A percentile compares a stretch with the other conserved stretches of the same genome.
phyloP scores from a whole-genome alignment of 2,113 vertebrate species.

The Acrocephalus arundinaceus region DNA sequence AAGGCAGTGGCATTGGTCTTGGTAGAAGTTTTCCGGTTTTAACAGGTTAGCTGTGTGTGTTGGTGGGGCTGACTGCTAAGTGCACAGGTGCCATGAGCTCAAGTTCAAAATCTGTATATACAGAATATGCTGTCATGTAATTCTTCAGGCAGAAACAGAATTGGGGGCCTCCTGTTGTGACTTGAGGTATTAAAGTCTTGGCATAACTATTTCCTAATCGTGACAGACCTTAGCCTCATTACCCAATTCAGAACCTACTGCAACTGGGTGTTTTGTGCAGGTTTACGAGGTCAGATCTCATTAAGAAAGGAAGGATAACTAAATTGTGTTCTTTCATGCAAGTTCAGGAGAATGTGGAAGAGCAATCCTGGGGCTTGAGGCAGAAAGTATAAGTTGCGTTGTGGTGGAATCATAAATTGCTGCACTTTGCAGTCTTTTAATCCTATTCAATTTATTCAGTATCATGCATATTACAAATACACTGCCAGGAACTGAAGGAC shows the following conservation, averaged over 20 bases:
- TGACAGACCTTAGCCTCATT: neutral
- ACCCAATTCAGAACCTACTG: neutral
- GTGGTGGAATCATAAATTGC: neutral
- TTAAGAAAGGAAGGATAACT: neutral
- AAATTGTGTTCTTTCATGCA: neutral
- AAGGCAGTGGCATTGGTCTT: neutral
- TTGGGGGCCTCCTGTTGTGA: neutral
- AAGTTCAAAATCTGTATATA: neutral
- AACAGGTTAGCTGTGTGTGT: accelerated
- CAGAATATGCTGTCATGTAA: neutral
- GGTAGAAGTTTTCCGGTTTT: neutral
- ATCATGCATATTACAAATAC: accelerated
- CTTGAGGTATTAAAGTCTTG: neutral
- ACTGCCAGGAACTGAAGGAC: neutral
- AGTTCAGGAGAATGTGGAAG: neutral
- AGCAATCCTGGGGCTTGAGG: accelerated
- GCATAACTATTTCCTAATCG: neutral
- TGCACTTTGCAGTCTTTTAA: neutral
- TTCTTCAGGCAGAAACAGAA: neutral
- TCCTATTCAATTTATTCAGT: neutral
- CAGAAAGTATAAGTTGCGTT: accelerated
- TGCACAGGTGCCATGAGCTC: neutral
- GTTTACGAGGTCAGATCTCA: neutral
- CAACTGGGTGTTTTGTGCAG: neutral
- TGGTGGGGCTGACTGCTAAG: neutral